A percentile compares a stretch with the other conserved stretches of the same genome.
These are phyloP conservation scores for Cheirogaleus major DNA, from an alignment of 2,797 vertebrate species.

Conservation along the genomic window DNA sequence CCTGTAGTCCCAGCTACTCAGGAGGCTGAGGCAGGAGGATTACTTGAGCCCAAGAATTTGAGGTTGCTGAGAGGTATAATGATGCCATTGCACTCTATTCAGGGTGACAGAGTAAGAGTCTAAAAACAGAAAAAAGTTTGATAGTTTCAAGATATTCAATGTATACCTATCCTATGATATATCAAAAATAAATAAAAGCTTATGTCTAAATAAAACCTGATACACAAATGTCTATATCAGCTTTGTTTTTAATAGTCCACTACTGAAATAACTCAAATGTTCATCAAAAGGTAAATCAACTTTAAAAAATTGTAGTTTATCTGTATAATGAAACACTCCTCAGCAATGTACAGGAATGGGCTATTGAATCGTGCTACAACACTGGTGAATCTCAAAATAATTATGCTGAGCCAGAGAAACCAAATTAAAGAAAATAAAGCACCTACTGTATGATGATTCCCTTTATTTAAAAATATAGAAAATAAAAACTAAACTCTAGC, in stretches of 20 bases:
- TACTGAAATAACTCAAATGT: not conserved
- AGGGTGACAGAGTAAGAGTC: too few species aligned
- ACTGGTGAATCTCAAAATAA: not conserved
- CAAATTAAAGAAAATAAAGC: not conserved
- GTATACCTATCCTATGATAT: not conserved
- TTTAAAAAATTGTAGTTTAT: not conserved
- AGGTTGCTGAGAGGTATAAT: too few species aligned
- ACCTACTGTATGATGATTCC: not conserved
- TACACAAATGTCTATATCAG: not conserved
- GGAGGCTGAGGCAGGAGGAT: too few species aligned
- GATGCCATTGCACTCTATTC: too few species aligned
- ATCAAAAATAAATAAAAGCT: not conserved
- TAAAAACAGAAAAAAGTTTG: not conserved
- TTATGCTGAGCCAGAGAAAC: not conserved
- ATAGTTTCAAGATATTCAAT: not conserved
- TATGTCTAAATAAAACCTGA: not conserved
- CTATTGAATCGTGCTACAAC: not conserved
- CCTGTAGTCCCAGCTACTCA: too few species aligned
- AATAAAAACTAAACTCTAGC: not conserved
- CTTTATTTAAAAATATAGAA: not conserved
- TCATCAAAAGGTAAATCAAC: not conserved
- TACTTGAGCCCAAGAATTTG: too few species aligned
- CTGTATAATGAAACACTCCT: not conserved
- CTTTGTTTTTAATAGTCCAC: not conserved
- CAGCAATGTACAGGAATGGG: not conserved